phyloP scores from a whole-genome alignment of 2,113 vertebrate genomes.

The Ptilorrhoa leucosticta region DNA sequence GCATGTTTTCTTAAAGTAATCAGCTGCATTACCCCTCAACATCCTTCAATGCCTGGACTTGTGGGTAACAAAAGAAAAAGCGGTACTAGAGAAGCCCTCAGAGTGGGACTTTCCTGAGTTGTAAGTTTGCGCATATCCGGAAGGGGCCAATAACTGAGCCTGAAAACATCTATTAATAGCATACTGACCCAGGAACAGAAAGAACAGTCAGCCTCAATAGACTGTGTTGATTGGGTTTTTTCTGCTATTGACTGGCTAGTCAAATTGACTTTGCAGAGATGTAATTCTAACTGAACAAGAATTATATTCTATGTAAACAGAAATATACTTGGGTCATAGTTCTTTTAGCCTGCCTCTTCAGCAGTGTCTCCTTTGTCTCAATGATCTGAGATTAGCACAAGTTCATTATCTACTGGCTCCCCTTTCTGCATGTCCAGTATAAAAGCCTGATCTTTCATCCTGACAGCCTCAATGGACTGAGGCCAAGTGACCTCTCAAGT shows the following conservation, averaged over 20 bases:
- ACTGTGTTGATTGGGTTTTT: neutral
- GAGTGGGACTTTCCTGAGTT: neutral
- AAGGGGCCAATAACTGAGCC: neutral
- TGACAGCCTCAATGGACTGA: neutral
- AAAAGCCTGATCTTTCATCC: neutral
- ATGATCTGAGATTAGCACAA: neutral
- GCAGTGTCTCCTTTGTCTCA: neutral
- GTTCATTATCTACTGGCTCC: neutral
- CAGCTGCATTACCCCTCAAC: neutral
- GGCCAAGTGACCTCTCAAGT: neutral
- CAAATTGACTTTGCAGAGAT: neutral
- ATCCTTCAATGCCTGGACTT: neutral
- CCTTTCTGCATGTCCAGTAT: accelerated
- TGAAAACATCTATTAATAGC: neutral
- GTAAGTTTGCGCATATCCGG: neutral
- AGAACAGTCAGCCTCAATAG: neutral
- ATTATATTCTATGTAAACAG: neutral
- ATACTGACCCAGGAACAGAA: neutral
- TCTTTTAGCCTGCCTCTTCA: neutral
- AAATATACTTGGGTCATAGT: neutral
- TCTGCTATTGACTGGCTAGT: neutral
- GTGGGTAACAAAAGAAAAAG: neutral
- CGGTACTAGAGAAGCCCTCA: neutral
- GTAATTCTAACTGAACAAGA: neutral
- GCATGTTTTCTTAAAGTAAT: neutral